Percentiles rank a stretch among this genome's conserved stretches.
Evolutionary conservation across 1,140 invertebrate species (phyloP).

Genomic region (Bombus superbus): DNA sequence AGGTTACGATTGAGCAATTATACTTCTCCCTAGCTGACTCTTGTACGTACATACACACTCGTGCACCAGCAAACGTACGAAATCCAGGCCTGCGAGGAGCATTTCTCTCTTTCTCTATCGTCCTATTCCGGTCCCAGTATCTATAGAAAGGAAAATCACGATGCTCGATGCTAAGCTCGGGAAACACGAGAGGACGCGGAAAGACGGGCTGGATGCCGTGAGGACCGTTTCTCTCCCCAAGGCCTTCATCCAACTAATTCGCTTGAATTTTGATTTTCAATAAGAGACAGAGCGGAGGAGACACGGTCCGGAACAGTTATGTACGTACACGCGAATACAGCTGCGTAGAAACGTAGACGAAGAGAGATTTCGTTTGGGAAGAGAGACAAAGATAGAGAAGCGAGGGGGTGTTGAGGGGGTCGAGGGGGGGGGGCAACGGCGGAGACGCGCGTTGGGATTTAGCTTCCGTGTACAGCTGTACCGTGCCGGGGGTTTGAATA

Average conservation of each 20-base stretch:
- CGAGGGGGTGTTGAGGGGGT: constrained; percentile 15
- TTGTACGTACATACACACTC: neutral
- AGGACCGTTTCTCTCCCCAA: neutral
- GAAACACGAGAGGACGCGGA: neutral
- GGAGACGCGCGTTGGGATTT: constrained; percentile 79
- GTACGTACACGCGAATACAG: neutral
- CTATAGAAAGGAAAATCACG: constrained; percentile 2
- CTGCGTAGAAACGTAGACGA: neutral
- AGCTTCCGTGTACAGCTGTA: constrained; percentile 81
- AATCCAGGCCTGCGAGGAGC: neutral
- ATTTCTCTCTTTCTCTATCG: neutral
- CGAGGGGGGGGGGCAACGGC: constrained; percentile 35
- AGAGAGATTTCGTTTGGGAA: neutral
- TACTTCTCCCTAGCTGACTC: constrained; percentile 26
- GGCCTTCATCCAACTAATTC: constrained; percentile 68
- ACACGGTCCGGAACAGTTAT: neutral
- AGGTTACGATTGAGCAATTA: constrained; percentile 59
- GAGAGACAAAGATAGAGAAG: neutral
- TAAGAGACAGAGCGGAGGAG: constrained; percentile 59
- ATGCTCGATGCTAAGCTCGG: neutral
- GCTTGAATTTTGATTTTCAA: constrained; percentile 80
- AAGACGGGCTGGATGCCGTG: neutral
- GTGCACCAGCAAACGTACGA: neutral
- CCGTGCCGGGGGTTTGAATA: constrained; percentile 80
- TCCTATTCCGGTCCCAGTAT: neutral